Base-by-base conservation (phyloP, 2,888 invertebrate species). In the Argyresthia albistria region DNA sequence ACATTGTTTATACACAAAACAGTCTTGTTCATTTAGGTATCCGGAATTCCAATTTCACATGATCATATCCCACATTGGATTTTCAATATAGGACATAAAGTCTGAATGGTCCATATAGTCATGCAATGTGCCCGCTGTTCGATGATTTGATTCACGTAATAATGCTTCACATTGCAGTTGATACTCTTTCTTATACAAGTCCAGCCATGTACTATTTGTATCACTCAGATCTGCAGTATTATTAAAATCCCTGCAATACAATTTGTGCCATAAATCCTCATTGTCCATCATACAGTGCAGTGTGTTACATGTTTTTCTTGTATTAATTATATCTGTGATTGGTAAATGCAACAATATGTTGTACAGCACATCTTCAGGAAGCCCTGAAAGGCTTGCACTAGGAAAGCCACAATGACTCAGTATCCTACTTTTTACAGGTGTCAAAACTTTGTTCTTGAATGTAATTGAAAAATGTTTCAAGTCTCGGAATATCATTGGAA, bases 361-460 rank as follows among this genome's bases (percentile, higher is more conserved):
- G 35, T 62, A 62, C 25, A 83, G 57, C 15, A 88, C 61, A 62
- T 88, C 88, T 59, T 80, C 80, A 11, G 88, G 88, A 14, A 88
- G 57, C 4, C 87, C 88, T 42, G 73, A 61, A 55, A 88, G 72
- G 64, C 86, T 86, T 36, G 84, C 83, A 70, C 80, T 82, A 6
- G 78, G 69, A 64, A 74, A 90, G 12, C 77, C 89, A 60, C 83
- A 69, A 53, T 71, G 62, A 53, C 67, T 78, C 14, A 91, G 67
- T 59, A 91, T 82, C 58, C 81, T 80, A 59, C 89, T 87, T 52
- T 90, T 89, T 43, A 90, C 80, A 35, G 91, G 89, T 37, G 86
- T 75, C 42, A 89, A 63, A 25, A 91, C 59, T 53, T 80, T 72
- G 58, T 91, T 86, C 60, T 91, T 91, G 55, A 91, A 78, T 53